phyloP scores from a whole-genome alignment of 2,888 invertebrate genomes.

The Leptinotarsa rubiginosa region DNA sequence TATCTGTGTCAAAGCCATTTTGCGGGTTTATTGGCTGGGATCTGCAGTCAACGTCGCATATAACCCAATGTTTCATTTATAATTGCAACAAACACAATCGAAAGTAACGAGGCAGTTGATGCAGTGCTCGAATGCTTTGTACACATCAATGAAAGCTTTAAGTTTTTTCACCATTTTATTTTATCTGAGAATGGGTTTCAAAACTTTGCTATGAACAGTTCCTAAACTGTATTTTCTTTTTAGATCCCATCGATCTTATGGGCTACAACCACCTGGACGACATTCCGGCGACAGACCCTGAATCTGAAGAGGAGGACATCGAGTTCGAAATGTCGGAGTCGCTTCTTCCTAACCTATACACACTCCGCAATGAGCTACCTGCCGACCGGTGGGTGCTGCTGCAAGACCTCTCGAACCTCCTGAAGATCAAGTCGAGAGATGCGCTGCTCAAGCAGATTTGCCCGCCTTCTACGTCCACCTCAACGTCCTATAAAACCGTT shows the following conservation, averaged over 20 bases:
- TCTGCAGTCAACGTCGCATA: too few species aligned
- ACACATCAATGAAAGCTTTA: too few species aligned
- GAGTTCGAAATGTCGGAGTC: slow-evolving; percentile 86
- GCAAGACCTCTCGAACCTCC: slow-evolving; percentile 80
- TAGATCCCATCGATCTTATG: slow-evolving; percentile 67
- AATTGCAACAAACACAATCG: too few species aligned
- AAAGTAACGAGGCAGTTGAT: too few species aligned
- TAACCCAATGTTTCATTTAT: too few species aligned
- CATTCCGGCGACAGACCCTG: slow-evolving; percentile 68
- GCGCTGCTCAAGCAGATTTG: slow-evolving; percentile 81
- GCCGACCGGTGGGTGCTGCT: slow-evolving; percentile 84
- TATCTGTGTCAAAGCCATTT: too few species aligned
- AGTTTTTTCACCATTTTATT: too few species aligned
- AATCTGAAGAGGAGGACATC: slow-evolving; percentile 70
- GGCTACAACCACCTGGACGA: slow-evolving; percentile 74
- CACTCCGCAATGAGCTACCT: slow-evolving; percentile 73
- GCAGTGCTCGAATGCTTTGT: too few species aligned
- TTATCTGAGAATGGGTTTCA: too few species aligned
- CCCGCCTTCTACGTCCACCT: slow-evolving; percentile 68
- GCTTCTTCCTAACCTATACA: slow-evolving; percentile 84
- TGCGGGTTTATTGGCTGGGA: too few species aligned
- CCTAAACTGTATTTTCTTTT: slow-evolving; percentile 37
- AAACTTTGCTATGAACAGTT: background rate
- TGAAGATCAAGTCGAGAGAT: slow-evolving; percentile 85
- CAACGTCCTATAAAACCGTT: slow-evolving; percentile 58